Conservation (phyloP, 2,113 vertebrate genomes). For the Tiliqua scincoides region DNA sequence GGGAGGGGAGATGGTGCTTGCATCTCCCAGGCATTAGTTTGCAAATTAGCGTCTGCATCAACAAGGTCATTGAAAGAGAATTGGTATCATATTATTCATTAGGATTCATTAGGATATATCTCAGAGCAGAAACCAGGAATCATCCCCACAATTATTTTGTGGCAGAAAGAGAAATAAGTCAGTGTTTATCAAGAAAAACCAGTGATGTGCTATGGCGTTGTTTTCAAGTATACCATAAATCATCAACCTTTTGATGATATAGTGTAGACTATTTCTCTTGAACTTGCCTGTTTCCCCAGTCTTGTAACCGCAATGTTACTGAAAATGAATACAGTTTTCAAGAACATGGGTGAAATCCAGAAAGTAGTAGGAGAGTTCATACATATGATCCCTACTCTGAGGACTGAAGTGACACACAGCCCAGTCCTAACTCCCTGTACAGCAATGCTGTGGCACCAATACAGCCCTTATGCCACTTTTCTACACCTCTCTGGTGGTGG, state of each 20-base stretch:
- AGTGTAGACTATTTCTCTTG: neutral
- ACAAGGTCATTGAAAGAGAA: constrained; percentile 21
- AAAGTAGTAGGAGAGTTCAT: neutral
- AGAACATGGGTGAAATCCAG: neutral
- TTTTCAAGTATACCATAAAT: neutral
- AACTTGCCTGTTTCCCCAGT: neutral
- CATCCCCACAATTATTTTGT: neutral
- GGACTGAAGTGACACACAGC: too few relatives aligned
- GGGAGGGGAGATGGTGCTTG: constrained; percentile 42
- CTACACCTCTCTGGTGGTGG: too few relatives aligned
- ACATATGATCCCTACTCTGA: too few relatives aligned
- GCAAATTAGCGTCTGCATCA: constrained; percentile 52
- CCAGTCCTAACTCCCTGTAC: too few relatives aligned
- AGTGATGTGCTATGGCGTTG: neutral
- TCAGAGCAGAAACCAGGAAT: neutral
- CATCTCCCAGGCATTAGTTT: constrained; percentile 62
- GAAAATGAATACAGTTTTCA: neutral
- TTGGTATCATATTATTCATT: neutral
- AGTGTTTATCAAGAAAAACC: neutral
- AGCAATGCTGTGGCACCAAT: too few relatives aligned
- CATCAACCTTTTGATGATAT: neutral
- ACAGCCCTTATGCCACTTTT: too few relatives aligned
- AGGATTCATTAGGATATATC: neutral
- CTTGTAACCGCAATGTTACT: too few relatives aligned
- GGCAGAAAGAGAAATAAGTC: fast-evolving